A percentile compares a stretch with the other conserved stretches of the same genome.
phyloP scores from a whole-genome alignment of 2,113 vertebrate species.

The Puntigrus tetrazona region DNA sequence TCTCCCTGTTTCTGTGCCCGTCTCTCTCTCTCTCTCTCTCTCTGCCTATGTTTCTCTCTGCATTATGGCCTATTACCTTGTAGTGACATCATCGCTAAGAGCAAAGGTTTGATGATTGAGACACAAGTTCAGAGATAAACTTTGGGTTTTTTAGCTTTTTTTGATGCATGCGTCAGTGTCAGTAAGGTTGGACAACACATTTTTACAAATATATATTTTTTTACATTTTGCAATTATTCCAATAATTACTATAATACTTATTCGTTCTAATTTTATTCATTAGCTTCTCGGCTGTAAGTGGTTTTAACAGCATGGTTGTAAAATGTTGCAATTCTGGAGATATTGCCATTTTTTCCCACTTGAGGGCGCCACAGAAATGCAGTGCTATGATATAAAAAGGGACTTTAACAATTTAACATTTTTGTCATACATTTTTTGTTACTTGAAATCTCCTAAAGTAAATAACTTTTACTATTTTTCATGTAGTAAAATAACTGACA shows the following conservation, averaged over 20 bases:
- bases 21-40: conserved; percentile 50
- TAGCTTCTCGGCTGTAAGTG: neutral
- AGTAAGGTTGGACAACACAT: neutral
- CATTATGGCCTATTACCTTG: conserved; percentile 66
- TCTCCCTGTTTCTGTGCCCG: conserved; percentile 53
- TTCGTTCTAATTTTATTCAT: neutral
- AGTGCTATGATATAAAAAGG: neutral
- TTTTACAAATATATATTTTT: neutral
- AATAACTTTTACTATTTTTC: no score
- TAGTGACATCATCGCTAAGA: conserved; percentile 58
- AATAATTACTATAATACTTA: neutral
- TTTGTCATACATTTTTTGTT: neutral
- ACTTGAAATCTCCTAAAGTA: no score
- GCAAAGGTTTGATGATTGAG: conserved; percentile 55
- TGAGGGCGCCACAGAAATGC: neutral
- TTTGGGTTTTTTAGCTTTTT: neutral
- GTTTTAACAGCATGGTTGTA: neutral
- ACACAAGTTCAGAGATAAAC: conserved; percentile 34
- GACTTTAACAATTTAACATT: no score
- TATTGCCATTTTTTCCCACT: neutral
- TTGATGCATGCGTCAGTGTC: neutral
- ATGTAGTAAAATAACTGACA: neutral
- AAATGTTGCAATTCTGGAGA: neutral
- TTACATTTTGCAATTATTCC: neutral
- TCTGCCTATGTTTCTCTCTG: conserved; percentile 43